Evolutionary conservation across 2,888 invertebrate species (phyloP), one percentile per base, ranked within the genome.

Genomic region (Macropis europaea): DNA sequence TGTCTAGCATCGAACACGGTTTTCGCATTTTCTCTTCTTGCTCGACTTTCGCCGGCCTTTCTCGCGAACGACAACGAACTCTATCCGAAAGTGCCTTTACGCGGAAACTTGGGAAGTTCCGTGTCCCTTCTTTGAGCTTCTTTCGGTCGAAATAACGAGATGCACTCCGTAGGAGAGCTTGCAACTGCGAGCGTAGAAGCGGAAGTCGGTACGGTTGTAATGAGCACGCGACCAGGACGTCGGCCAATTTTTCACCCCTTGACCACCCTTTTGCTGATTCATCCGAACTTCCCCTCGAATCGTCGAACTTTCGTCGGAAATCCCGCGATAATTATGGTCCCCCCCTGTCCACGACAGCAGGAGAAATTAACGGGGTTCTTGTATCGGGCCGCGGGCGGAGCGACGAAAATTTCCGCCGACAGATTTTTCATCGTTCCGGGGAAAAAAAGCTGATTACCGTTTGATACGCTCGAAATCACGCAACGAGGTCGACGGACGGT

Each of bases 251-350:
- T 32, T 52, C 56, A 9, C 13, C 43, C 15, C n/a, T 42, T 13
- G 13, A 26, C 32, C n/a, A 9, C 47, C 38, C 13, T n/a, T 32
- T 28, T 24, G 70, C 57, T 69, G 69, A 67, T 59, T 68, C 69
- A 47, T 53, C 17, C 43, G 26, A 32, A 28, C 40, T 57, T 59
- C 38, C 32, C 66, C 38, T 42, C 26, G 54, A 26, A 45, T 47
- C 38, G 30, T 26, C 7, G 15, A 57, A 67, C 47, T 54, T 73
- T 54, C 28, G n/a, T 24, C 34, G 57, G n/a, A n/a, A 62, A 64
- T 64, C 64, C 47, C 45, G 17, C 32, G 64, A 73, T 69, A 77
- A 68, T 78, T 64, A 53, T 15, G 32, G 30, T 13, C 36, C 15
- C 34, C 38, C 15, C 3, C n/a, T 5, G 3, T 11, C n/a, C n/a